Conservation (phyloP, 2,888 invertebrate genomes). For the Tipula lateralis region DNA sequence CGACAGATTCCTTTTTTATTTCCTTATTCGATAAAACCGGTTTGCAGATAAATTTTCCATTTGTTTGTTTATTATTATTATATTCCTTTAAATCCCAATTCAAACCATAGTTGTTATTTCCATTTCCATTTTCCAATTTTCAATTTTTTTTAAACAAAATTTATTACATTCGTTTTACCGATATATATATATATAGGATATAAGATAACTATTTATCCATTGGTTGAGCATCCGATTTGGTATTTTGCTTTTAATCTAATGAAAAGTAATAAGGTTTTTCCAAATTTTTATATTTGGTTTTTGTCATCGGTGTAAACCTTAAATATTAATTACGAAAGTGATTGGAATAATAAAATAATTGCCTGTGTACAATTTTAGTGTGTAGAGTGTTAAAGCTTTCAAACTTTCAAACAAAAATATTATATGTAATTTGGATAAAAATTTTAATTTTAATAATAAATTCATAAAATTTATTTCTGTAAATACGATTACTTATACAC, state of each 20-base stretch:
- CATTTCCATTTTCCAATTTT: not conserved
- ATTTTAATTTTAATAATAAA: not conserved
- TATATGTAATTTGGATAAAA: not conserved
- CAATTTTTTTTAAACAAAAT: not conserved
- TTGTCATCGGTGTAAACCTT: not conserved
- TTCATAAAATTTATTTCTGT: not conserved
- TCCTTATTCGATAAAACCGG: conserved; percentile 12
- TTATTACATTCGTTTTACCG: conserved; percentile 1
- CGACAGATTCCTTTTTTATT: conserved; percentile 6
- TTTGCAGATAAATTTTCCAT: not conserved
- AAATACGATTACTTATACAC: not conserved
- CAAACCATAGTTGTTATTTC: not conserved
- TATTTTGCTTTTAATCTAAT: conserved; percentile 19
- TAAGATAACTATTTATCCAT: not conserved
- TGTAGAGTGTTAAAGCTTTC: not conserved
- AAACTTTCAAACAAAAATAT: not conserved
- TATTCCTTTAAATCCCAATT: conserved; percentile 7
- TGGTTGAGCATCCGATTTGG: not conserved
- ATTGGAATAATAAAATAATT: conserved; percentile 11
- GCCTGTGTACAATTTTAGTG: not conserved
- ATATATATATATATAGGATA: not conserved
- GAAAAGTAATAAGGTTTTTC: not conserved
- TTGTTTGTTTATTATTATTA: conserved; percentile 13
- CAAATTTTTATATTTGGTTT: not conserved
- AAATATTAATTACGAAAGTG: conserved; percentile 5